phyloP scores from a whole-genome alignment of 2,888 invertebrate genomes.

The Hemistola chrysoprasaria region DNA sequence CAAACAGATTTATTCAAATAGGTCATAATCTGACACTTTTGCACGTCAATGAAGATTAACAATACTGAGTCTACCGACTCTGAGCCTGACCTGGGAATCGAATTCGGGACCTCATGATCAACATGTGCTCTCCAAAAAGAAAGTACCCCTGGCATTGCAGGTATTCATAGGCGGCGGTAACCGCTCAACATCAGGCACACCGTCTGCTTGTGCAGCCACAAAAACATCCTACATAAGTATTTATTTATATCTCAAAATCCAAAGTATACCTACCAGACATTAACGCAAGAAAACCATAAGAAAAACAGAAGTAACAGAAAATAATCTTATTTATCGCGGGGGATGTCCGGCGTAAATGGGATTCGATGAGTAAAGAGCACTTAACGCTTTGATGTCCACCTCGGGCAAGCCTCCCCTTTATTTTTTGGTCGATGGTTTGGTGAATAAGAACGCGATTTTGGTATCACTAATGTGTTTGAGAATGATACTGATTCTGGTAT shows the following conservation, averaged over 20 bases:
- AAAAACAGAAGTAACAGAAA: constrained; percentile 56
- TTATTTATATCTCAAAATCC: too few relatives aligned
- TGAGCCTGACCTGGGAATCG: too few relatives aligned
- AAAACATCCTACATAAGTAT: not conserved
- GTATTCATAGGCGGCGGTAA: too few relatives aligned
- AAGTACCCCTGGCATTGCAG: too few relatives aligned
- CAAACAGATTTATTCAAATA: too few relatives aligned
- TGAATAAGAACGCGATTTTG: constrained; percentile 26
- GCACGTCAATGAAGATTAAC: too few relatives aligned
- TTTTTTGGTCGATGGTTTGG: constrained; percentile 27
- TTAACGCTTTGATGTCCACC: constrained; percentile 81
- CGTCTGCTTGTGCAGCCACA: not conserved
- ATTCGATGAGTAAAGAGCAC: constrained; percentile 72
- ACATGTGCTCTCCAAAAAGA: too few relatives aligned
- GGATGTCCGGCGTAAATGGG: constrained; percentile 61
- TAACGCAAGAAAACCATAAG: constrained; percentile 23
- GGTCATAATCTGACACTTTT: too few relatives aligned
- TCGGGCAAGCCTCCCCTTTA: constrained; percentile 57
- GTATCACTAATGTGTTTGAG: not conserved
- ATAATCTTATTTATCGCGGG: constrained; percentile 77
- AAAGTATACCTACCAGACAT: constrained; percentile 6
- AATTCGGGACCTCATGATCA: too few relatives aligned
- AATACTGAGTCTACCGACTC: too few relatives aligned
- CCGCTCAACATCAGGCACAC: too few relatives aligned
- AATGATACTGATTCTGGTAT: too few relatives aligned